Conservation (phyloP, 2,113 vertebrate species). For the Corynorhinus townsendii region DNA sequence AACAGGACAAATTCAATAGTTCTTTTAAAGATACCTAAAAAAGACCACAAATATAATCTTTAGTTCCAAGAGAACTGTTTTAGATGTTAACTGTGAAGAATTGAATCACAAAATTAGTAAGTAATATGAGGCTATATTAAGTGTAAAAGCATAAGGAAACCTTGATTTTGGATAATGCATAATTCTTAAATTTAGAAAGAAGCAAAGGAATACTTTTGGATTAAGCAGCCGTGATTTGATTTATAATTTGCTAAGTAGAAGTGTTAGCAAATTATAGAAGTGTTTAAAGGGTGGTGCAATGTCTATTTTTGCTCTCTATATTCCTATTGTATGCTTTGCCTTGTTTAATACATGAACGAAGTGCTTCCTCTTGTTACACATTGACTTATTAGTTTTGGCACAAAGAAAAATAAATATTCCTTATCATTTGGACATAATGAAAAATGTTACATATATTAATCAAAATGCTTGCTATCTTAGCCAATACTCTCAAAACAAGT, state of each 20-base stretch:
- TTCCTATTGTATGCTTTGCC: conserved; percentile 10
- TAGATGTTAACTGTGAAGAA: neutral
- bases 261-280: too few relatives aligned
- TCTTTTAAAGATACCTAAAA: conserved; percentile 24
- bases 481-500: conserved; percentile 13
- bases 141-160: neutral
- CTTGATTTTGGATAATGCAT: conserved; percentile 10
- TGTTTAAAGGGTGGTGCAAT: neutral
- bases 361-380: neutral
- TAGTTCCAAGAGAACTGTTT: neutral
- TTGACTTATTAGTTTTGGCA: neutral
- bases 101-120: neutral
- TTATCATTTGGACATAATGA: conserved; percentile 13
- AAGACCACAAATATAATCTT: neutral
- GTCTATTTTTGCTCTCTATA: neutral
- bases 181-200: conserved; percentile 9
- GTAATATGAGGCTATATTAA: neutral
- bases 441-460: neutral
- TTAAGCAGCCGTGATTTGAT: neutral
- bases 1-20: conserved; percentile 47
- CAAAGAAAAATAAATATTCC: neutral
- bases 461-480: neutral
- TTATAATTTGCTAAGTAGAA: conserved; percentile 10
- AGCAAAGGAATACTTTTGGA: conserved; percentile 13
- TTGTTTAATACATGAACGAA: neutral